Percentiles rank a stretch among this genome's conserved stretches.
These are phyloP conservation scores for Aurelia sp. DNA, from an alignment of 30 jellyfish, hydroid and myxozoan species.

Conservation along the genomic window DNA sequence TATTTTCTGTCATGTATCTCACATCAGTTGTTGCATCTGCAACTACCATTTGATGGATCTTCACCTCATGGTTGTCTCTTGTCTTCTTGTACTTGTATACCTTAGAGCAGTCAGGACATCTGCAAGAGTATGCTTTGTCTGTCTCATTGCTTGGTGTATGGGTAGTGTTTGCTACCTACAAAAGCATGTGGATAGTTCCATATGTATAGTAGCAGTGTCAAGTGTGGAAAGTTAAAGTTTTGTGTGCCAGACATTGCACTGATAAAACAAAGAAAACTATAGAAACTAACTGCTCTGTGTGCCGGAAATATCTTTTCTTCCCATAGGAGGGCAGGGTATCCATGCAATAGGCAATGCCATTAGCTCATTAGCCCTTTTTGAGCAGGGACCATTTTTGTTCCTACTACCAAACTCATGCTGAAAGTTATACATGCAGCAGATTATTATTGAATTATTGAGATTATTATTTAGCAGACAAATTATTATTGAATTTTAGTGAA, in stretches of 20 bases:
- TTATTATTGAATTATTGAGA: too few relatives aligned
- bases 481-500: not conserved
- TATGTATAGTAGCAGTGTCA: not conserved
- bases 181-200: not conserved
- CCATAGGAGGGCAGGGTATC: not conserved
- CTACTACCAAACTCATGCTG: too few relatives aligned
- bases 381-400: too few relatives aligned
- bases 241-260: too few relatives aligned
- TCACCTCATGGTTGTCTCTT: constrained; percentile 30
- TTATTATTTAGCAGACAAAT: too few relatives aligned
- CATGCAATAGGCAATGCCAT: not conserved
- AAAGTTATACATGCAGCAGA: too few relatives aligned
- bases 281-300: too few relatives aligned
- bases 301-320: too few relatives aligned
- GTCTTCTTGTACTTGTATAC: constrained; percentile 25
- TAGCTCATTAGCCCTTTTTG: not conserved
- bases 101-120: constrained; percentile 18
- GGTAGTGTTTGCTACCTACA: not conserved
- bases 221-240: too few relatives aligned
- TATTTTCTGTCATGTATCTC: not conserved
- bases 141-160: not conserved
- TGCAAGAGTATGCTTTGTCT: constrained; percentile 3
- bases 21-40: not conserved
- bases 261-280: too few relatives aligned
- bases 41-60: constrained; percentile 13